Base-by-base conservation (phyloP, 2,113 vertebrate genomes). In the Sinocyclocheilus rhinocerous region DNA sequence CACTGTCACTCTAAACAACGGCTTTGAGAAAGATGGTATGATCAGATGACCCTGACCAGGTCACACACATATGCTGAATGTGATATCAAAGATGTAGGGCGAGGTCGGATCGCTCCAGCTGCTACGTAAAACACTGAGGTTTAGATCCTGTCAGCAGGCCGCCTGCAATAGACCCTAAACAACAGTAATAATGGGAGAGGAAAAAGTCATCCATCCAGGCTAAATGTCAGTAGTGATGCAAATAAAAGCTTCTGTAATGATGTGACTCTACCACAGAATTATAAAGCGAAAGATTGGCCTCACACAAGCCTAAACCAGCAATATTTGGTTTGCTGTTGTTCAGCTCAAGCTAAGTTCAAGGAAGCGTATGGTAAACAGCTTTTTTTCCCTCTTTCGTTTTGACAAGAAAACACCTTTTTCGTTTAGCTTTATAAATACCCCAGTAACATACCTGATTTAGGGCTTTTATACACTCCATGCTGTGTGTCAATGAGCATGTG, bases 1-100 rank as follows among this genome's bases (percentile, higher is more conserved):
- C 88, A 67, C 88, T 87, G 79, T 89, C 88, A 72, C 59, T 69
- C 75, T 36, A 70, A 85, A 52, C 29, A 50, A 75, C 36, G 29
- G 63, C 45, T 55, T 70, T 33, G 48, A 24, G 65, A 72, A 81
- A 76, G 29, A 81, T 45, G 79, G 75, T 36, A 52, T n/a, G 29
- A 72, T 83, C 65, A 69, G 81, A 83, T 70, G 81, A 83, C 33
- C 29, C 26, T 57, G 0, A 48, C n/a, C 78, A 55, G 79, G 33
- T 63, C 65, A 72, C 48, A 26, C 29, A 55, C 65, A 24, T 10
- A 72, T 18, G n/a, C 76, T 57, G 26, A 20, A 29, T 81, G 13
- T 48, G 79, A 48, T 48, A 65, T 81, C 39, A 81, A 65, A 65
- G 22, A 65, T 26, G 61, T 18, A 4, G 1, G n/a, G 59, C 45